Percentiles rank a stretch among this genome's conserved stretches.
These are phyloP conservation scores for Drosophila nasuta DNA, from an alignment of 1,140 invertebrate species.

Conservation along the genomic window DNA sequence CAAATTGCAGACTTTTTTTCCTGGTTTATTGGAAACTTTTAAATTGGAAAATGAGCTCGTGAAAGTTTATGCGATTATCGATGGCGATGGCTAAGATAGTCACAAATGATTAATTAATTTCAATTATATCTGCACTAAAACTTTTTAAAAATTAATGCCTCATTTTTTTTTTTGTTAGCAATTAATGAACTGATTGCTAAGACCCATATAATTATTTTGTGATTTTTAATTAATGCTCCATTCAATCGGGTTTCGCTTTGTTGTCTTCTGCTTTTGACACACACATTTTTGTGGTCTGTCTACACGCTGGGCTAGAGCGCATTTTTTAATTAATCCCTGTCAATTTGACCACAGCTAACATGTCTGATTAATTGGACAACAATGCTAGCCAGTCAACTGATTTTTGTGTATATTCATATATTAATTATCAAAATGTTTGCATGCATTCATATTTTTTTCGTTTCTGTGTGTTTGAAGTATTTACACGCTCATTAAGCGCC, in stretches of 20 bases:
- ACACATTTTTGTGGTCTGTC: constrained; percentile 15
- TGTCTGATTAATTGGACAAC: constrained; percentile 72
- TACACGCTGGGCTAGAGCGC: constrained; percentile 11
- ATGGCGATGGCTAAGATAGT: not conserved
- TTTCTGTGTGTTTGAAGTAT: constrained; percentile 38
- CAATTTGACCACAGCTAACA: constrained; percentile 50
- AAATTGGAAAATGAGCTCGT: not conserved
- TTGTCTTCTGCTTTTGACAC: constrained; percentile 15
- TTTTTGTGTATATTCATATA: constrained; percentile 54
- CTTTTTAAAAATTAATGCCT: not conserved
- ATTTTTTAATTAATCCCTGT: constrained; percentile 77
- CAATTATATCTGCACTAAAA: not conserved
- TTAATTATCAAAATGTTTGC: constrained; percentile 71
- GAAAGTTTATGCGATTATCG: not conserved
- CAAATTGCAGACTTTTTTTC: not conserved
- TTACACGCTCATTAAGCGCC: constrained; percentile 66
- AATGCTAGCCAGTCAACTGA: constrained; percentile 54
- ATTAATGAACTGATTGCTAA: not conserved
- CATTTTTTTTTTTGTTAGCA: not conserved
- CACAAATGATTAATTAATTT: constrained; percentile 5
- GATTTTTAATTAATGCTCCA: constrained; percentile 16
- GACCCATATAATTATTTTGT: constrained; percentile 5
- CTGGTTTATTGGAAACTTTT: not conserved
- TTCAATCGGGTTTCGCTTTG: not conserved
- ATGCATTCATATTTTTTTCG: constrained; percentile 46